These are phyloP conservation scores for Stenotaenia linearis DNA, from an alignment of 2,888 invertebrate genomes.

Conservation along the genomic window DNA sequence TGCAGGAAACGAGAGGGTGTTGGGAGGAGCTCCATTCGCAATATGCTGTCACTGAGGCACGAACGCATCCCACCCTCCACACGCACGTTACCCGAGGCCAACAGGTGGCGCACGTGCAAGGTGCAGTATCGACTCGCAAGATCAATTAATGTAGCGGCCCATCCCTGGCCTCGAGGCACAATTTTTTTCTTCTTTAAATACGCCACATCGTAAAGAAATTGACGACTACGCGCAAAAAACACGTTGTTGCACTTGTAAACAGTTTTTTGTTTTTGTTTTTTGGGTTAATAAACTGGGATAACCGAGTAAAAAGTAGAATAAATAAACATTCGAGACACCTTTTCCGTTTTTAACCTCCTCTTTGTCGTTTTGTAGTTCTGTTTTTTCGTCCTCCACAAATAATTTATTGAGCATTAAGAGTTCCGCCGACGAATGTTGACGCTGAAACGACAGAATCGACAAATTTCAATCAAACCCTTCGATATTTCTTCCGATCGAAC, in stretches of 20 bases:
- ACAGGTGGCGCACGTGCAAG: conserved; percentile 17
- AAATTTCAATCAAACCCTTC: conserved; percentile 42
- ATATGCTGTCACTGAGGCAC: not conserved
- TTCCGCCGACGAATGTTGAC: conserved; percentile 67
- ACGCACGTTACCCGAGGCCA: not conserved
- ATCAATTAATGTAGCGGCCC: conserved; percentile 5
- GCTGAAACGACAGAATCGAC: conserved; percentile 48
- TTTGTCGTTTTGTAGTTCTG: conserved; percentile 52
- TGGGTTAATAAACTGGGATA: too few relatives aligned
- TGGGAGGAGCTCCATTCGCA: not conserved
- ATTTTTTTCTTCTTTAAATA: not conserved
- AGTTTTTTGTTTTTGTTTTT: too few relatives aligned
- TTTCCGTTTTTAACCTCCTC: conserved; percentile 43
- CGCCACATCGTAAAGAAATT: not conserved
- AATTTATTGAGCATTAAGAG: conserved; percentile 69
- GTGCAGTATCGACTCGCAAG: not conserved
- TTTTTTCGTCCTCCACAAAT: conserved; percentile 65
- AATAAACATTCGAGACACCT: too few relatives aligned
- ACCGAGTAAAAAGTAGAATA: too few relatives aligned
- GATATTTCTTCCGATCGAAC: too few relatives aligned
- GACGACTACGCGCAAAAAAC: not conserved
- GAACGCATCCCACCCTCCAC: not conserved
- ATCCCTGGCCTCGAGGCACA: not conserved
- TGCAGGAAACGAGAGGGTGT: too few relatives aligned
- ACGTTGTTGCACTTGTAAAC: too few relatives aligned